Base-by-base conservation (phyloP, 2,888 invertebrate genomes). In the Stramonita haemastoma region DNA sequence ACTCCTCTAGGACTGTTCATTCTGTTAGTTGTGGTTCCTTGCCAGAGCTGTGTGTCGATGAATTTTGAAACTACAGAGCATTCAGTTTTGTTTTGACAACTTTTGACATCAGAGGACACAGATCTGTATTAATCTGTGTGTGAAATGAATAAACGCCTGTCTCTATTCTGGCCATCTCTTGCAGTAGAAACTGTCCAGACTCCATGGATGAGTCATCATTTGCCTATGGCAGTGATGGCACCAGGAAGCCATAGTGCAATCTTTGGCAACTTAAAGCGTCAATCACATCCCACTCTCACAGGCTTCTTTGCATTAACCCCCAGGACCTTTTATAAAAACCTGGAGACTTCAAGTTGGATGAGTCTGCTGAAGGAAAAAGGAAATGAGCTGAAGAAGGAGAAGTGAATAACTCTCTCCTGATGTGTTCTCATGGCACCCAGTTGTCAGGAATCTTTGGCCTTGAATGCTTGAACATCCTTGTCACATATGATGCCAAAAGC, bases 251-350 rank as follows among this genome's bases (percentile, higher is more conserved):
- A 85, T 19, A 15, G 89, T 57, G 81, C 85, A 89, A 89, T 89
- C 89, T 77, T 56, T 73, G 32, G 57, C 70, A 70, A 89, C 85
- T 89, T 85, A 89, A 89, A 84, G 85, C 89, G 89, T 89, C 89
- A 89, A 85, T 89, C 89, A 89, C 85, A 77, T 89, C 73, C 88
- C 85, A 70, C 85, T 84, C 89, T 60, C 85, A 36, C 89, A 32
- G 84, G 89, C 89, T 89, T 89, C 89, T 89, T 89, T 89, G 89
- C 89, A 89, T 89, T 89, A 89, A 85, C 89, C 89, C 57, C 83
- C 73, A 32, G 36, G 83, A 66, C 89, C 84, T 73, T 73, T 32
- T 85, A 36, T 29, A 34, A 46, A 85, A 85, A 60, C n/a, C 34
- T 66, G 85, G 89, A 89, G 89, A 85, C 85, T 84, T 84, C 73